A percentile compares a stretch with the other conserved stretches of the same genome.
These are phyloP conservation scores for Trididemnum nubilum DNA, from an alignment of 23 tunicate genomes.

Conservation along the genomic window DNA sequence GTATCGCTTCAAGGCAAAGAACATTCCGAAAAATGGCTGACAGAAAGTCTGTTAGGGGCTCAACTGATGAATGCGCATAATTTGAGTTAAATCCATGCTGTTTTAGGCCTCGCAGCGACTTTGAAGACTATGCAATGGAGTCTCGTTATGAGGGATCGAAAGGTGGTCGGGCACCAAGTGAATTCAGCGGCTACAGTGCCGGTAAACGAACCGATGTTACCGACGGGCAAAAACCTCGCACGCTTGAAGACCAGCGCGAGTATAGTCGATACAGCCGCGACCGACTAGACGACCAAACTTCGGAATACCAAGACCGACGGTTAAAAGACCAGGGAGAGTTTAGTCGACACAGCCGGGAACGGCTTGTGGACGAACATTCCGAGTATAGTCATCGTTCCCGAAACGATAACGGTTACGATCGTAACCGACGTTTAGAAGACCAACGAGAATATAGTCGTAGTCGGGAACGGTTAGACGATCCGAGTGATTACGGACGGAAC, in stretches of 20 bases:
- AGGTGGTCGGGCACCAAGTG: not conserved
- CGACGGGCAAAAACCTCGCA: not conserved
- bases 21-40: too few species aligned
- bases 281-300: not conserved
- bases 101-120: too few species aligned
- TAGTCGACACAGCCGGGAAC: constrained; percentile 2
- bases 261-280: constrained; percentile 7
- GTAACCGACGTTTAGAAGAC: constrained; percentile 8
- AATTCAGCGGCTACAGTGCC: constrained; percentile 17
- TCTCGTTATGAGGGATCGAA: not conserved
- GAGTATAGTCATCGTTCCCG: constrained; percentile 4
- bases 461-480: not conserved
- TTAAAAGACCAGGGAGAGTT: constrained; percentile 3
- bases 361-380: not conserved
- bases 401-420: constrained; percentile 14
- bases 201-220: constrained; percentile 8
- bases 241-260: constrained; percentile 13
- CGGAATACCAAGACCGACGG: constrained; percentile 12
- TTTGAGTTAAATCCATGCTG: too few species aligned
- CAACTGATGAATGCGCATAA: too few species aligned
- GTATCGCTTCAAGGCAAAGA: too few species aligned
- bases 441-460: constrained; percentile 23
- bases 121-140: not conserved
- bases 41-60: too few species aligned
- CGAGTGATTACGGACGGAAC: not conserved